Conservation (phyloP, 64 coral and sea anemone genomes). For the Platygyra sinensis region DNA sequence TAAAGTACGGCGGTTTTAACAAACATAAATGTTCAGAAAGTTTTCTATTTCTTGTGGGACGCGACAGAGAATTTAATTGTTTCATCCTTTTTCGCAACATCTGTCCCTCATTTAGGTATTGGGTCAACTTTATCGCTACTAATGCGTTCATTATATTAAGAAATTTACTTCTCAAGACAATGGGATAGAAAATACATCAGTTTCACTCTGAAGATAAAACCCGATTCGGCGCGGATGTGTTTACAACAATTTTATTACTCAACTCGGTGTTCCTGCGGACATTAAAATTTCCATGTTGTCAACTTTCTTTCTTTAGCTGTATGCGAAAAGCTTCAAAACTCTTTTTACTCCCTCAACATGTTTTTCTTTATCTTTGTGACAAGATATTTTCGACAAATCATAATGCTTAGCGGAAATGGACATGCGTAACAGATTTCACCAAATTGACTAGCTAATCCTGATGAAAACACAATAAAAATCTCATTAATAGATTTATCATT, state of each 20-base stretch:
- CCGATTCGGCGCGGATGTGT: neutral
- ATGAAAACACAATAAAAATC: neutral
- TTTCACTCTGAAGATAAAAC: neutral
- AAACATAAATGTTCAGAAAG: conserved; percentile 16
- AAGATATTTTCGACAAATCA: neutral
- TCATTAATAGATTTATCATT: conserved; percentile 13
- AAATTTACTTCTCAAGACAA: conserved; percentile 24
- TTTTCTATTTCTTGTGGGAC: conserved; percentile 40
- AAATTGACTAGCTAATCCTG: conserved; percentile 20
- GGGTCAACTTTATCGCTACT: conserved; percentile 7
- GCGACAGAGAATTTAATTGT: conserved; percentile 7
- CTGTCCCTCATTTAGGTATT: conserved; percentile 19
- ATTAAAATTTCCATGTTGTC: neutral
- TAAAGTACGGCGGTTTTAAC: conserved; percentile 44
- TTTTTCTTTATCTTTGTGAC: neutral
- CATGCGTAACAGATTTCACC: neutral
- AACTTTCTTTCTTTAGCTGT: neutral
- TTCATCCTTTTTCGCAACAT: neutral
- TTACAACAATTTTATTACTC: neutral
- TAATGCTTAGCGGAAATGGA: conserved; percentile 8
- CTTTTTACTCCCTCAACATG: neutral
- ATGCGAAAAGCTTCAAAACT: neutral
- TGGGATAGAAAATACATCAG: neutral
- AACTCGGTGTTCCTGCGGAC: neutral
- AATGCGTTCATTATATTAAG: conserved; percentile 42